These are phyloP conservation scores for Peromyscus eremicus DNA, from an alignment of 2,797 vertebrate species.

Conservation along the genomic window DNA sequence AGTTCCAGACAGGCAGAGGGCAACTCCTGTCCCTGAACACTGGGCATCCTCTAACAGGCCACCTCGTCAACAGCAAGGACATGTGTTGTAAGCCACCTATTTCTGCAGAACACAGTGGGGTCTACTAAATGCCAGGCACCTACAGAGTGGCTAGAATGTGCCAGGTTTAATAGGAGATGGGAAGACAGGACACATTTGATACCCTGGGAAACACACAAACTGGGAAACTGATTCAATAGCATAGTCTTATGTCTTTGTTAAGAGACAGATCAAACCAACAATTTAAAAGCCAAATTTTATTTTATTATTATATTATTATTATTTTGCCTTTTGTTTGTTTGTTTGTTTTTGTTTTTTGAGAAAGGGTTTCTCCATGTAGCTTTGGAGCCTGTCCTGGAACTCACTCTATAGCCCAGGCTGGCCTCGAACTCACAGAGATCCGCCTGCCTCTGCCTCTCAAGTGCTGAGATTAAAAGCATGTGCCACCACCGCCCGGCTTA, in stretches of 20 bases:
- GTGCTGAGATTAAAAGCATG: too few relatives aligned
- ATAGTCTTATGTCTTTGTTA: neutral
- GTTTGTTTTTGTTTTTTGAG: too few relatives aligned
- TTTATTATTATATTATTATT: too few relatives aligned
- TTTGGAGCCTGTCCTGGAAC: too few relatives aligned
- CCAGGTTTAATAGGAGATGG: neutral
- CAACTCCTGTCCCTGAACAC: neutral
- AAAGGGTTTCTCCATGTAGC: too few relatives aligned
- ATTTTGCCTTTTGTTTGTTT: too few relatives aligned
- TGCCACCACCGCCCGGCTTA: too few relatives aligned
- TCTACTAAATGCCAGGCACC: neutral
- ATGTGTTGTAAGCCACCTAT: fast-evolving
- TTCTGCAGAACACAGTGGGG: neutral
- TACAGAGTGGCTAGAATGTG: neutral
- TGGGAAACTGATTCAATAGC: neutral
- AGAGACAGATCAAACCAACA: neutral
- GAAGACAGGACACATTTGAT: neutral
- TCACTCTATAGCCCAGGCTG: too few relatives aligned
- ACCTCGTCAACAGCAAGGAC: neutral
- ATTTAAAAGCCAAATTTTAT: neutral
- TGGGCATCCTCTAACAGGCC: neutral
- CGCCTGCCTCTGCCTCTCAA: too few relatives aligned
- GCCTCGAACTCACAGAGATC: too few relatives aligned
- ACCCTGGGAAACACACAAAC: neutral
- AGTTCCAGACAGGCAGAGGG: neutral